Evolutionary conservation across 2,888 invertebrate genomes (phyloP), one percentile per base, ranked within the genome.

Genomic region (Dilophus febrilis): DNA sequence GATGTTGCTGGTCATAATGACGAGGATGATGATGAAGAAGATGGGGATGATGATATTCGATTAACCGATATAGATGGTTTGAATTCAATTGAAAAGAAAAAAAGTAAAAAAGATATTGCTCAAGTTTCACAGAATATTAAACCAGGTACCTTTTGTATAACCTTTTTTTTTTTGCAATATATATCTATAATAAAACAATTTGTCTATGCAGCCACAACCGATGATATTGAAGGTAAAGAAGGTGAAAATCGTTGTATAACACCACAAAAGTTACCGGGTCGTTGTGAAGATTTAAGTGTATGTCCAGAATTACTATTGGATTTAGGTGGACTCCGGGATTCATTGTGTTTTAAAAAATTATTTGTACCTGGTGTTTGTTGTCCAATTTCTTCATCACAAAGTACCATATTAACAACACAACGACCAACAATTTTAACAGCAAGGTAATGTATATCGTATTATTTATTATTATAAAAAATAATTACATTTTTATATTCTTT

Each of bases 301-400:
- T 90, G 90, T 53, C 88, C 90, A 0, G 83, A 86, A 48, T 60
- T 90, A 19, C 64, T 88, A 2, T 61, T 91, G 17, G 84, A 90
- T 58, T 65, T 90, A 38, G 74, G 79, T 12, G 81, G 78, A 55
- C 65, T 91, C 14, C 65, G 90, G 26, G 85, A 87, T 53, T 88
- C 88, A 0, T 66, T 91, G 10, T 91, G 91, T 53, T 91, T 91
- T 54, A 88, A 90, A 63, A 85, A 83, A 45, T 67, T 90, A 2
- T 88, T 90, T 52, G 83, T 86, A 2, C 91, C 91, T 2, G 91
- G 91, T 2, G 90, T 91, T 3, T 91, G 91, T 54, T 91, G 91
- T 58, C 90, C 90, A 1, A 49, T 59, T 8, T 61, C 66, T 50
- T 66, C 55, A 51, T 1, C 51, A 49, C 37, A 37, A 40, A 43